phyloP scores from a whole-genome alignment of 1,140 invertebrate genomes.

The Drosophila saltans region DNA sequence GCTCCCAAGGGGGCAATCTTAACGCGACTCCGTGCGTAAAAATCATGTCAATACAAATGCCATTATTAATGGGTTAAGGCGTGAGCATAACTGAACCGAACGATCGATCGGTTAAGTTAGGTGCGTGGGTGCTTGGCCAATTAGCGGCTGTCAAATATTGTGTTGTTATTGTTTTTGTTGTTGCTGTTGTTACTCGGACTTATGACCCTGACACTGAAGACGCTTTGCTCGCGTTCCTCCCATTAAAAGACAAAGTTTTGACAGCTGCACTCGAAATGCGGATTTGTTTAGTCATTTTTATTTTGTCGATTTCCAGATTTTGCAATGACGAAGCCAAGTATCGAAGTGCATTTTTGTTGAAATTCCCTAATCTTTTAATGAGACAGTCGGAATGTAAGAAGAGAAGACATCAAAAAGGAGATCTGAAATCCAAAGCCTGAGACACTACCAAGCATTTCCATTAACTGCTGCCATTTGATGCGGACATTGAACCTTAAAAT shows the following conservation, averaged over 20 bases:
- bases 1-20: slow-evolving; percentile 28
- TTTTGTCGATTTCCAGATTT: slow-evolving; percentile 4
- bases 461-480: slow-evolving; percentile 57
- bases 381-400: slow-evolving; percentile 55
- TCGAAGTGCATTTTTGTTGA: slow-evolving; percentile 46
- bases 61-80: slow-evolving; percentile 70
- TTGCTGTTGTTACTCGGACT: background rate
- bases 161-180: slow-evolving; percentile 49
- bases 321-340: slow-evolving; percentile 36
- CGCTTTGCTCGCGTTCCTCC: background rate
- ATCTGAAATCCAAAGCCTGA: slow-evolving; percentile 32
- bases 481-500: slow-evolving; percentile 75
- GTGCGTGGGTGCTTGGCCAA: slow-evolving; percentile 64
- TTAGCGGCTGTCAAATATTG: slow-evolving; percentile 77
- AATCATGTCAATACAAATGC: slow-evolving; percentile 72
- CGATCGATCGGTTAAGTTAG: background rate
- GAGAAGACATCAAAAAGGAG: slow-evolving; percentile 9
- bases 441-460: slow-evolving; percentile 41
- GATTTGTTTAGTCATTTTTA: slow-evolving; percentile 25
- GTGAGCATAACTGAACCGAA: slow-evolving; percentile 32
- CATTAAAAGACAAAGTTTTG: slow-evolving; percentile 35
- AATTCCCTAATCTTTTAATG: slow-evolving; percentile 70
- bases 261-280: slow-evolving; percentile 63
- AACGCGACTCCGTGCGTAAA: slow-evolving; percentile 64
- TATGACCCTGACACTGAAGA: slow-evolving; percentile 58